A percentile compares a stretch with the other conserved stretches of the same genome.
These are phyloP conservation scores for Sebastes vulpes DNA, from an alignment of 2,797 vertebrate species.

Conservation along the genomic window DNA sequence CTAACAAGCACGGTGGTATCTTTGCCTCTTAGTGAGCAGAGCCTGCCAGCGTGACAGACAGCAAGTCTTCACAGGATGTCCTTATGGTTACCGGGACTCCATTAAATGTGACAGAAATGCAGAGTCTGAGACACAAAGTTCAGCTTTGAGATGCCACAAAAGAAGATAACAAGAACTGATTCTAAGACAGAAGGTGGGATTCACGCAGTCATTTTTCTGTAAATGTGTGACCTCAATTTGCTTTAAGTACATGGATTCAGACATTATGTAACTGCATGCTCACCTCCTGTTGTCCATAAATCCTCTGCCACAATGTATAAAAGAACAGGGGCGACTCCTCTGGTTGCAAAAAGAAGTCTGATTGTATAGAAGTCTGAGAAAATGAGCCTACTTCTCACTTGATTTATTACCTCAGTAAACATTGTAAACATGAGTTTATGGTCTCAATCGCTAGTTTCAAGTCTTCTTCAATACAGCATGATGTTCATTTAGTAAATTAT, in stretches of 20 bases:
- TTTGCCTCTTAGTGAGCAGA: background rate
- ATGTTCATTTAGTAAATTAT: too few species aligned
- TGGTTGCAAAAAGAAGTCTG: too few species aligned
- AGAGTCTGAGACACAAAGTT: background rate
- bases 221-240: background rate
- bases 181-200: background rate
- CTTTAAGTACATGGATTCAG: background rate
- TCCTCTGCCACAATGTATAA: background rate
- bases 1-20: slow-evolving; percentile 24
- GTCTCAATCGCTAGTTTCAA: too few species aligned
- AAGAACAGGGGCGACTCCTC: too few species aligned
- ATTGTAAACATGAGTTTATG: too few species aligned
- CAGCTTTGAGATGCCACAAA: background rate
- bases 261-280: background rate
- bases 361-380: too few species aligned
- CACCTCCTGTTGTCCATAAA: background rate
- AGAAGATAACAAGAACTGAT: background rate
- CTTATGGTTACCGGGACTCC: background rate
- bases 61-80: slow-evolving; percentile 1
- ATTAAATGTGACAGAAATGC: background rate
- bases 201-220: too few species aligned
- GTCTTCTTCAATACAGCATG: too few species aligned
- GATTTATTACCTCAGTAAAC: too few species aligned
- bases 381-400: too few species aligned
- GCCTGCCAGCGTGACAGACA: slow-evolving; percentile 7